Percentiles rank a stretch among this genome's conserved stretches.
Evolutionary conservation across 1,140 invertebrate species (phyloP).

Genomic region (Cryptotermes secundus): DNA sequence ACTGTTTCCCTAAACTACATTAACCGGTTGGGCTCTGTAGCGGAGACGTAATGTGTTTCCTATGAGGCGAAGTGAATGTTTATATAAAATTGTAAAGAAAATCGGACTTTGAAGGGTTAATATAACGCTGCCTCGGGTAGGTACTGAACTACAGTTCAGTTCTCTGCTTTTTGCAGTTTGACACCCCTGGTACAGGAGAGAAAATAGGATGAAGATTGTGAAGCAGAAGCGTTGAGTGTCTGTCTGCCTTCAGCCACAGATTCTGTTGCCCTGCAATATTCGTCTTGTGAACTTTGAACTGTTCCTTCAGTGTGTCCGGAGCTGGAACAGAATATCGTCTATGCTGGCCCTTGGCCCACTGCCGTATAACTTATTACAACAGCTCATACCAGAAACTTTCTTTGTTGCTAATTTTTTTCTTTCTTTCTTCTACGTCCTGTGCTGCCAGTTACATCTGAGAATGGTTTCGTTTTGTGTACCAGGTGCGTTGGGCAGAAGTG

Average conservation of each 20-base stretch:
- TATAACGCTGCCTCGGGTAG: too few relatives aligned
- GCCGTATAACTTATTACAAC: neutral
- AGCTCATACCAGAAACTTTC: neutral
- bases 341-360: neutral
- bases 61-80: too few relatives aligned
- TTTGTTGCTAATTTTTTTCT: slow-evolving; percentile 23
- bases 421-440: neutral
- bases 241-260: neutral
- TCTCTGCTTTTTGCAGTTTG: too few relatives aligned
- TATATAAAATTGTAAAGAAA: too few relatives aligned
- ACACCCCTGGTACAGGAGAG: too few relatives aligned
- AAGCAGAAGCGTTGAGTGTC: neutral
- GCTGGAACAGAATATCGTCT: neutral
- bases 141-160: too few relatives aligned
- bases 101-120: too few relatives aligned
- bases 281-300: neutral
- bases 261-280: neutral
- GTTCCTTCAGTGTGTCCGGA: neutral
- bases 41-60: too few relatives aligned
- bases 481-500: slow-evolving; percentile 23
- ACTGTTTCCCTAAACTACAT: too few relatives aligned
- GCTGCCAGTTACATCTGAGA: slow-evolving; percentile 14
- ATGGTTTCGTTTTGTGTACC: slow-evolving; percentile 15
- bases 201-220: neutral
- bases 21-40: too few relatives aligned